Evolutionary conservation across 2,113 vertebrate genomes (phyloP).

Genomic region (Heterochromis multidens): DNA sequence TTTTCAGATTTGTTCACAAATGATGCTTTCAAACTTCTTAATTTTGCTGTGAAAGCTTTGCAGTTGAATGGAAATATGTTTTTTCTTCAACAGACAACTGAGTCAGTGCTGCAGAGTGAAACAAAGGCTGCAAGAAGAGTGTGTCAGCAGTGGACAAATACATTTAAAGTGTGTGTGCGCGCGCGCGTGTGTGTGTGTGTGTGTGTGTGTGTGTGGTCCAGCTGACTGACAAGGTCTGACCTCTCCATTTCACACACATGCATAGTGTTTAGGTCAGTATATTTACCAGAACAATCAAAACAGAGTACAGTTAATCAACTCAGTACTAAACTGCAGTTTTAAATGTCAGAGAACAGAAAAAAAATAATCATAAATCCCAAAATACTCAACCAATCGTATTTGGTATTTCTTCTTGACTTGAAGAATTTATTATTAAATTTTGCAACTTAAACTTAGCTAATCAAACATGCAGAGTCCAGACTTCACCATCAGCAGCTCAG

Average conservation of each 20-base stretch:
- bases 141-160: not conserved
- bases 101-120: not conserved
- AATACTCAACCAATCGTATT: too few relatives aligned
- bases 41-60: not conserved
- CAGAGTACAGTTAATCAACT: not conserved
- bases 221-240: conserved; percentile 33
- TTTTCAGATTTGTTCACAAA: not conserved
- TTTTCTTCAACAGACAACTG: not conserved
- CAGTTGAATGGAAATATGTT: not conserved
- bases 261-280: not conserved
- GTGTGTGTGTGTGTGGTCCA: not conserved
- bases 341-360: too few relatives aligned
- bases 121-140: not conserved
- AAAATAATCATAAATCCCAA: too few relatives aligned
- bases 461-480: not conserved
- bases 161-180: not conserved
- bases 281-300: not conserved
- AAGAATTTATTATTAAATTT: too few relatives aligned
- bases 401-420: too few relatives aligned
- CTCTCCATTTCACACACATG: not conserved
- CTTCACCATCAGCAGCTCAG: not conserved
- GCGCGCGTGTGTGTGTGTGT: not conserved
- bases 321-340: too few relatives aligned
- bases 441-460: too few relatives aligned
- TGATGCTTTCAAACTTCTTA: not conserved